Base-by-base conservation (phyloP, 23 tunicate genomes). In the Ascidia mentula region DNA sequence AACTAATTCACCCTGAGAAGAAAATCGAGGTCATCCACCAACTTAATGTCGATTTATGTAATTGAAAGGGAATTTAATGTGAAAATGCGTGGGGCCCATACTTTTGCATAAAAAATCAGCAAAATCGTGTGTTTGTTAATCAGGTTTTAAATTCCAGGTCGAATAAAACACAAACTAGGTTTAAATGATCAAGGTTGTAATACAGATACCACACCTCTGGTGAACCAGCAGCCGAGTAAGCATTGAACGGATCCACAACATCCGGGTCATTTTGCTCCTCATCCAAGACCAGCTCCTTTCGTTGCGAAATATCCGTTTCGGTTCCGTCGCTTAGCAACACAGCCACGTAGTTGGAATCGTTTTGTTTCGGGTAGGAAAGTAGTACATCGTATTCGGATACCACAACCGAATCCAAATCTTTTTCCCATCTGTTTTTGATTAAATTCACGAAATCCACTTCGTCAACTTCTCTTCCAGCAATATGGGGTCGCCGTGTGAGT, bases 181-280 rank as follows among this genome's bases (percentile, higher is more conserved):
- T 12, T 42, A 42, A 9, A 9, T 12, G 15, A 42, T 9, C 53
- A 9, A 15, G 53, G 12, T 42, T 42, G 53, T 42, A 12, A 42
- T 15, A 42, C 12, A n/a, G n/a, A 53, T 28, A 1, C 32, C 46
- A 73, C 1, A 89, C 95, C 77, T 79, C 88, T 35, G 88, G 88
- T 15, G 73, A 69, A 69, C 93, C 93, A 13, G 87, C 80, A 31
- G 80, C 45, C 28, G 96, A 78, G 73, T 90, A 90, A 31, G 90
- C 96, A 72, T 87, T 91, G 40, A 91, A 91, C 24, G 97, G 97
- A 87, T 91, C 85, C 46, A 87, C 90, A 65, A 91, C 97, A 45
- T 77, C 40, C 34, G 85, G 77, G 45, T 87, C 72, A 42, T 87
- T 83, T 74, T 91, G 91, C 37, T 93, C 85, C 6, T 28, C 76